Evolutionary conservation across 2,888 invertebrate species (phyloP).

Genomic region (Xanthia togata): DNA sequence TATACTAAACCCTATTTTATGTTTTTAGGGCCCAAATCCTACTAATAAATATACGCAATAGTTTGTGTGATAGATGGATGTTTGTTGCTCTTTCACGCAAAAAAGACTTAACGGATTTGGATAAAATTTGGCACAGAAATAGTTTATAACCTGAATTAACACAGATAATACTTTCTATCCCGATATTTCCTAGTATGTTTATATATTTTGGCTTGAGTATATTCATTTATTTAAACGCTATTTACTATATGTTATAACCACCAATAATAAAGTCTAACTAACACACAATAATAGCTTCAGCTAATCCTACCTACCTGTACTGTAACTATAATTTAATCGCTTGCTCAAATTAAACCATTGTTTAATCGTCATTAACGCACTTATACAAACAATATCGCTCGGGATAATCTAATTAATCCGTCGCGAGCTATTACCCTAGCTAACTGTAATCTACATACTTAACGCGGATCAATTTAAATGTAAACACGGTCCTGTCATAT

Average conservation of each 20-base stretch:
- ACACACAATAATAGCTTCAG: not conserved
- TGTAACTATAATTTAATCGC: conserved; percentile 14
- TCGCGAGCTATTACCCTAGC: conserved; percentile 26
- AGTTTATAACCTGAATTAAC: too few species aligned
- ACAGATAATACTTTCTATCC: too few species aligned
- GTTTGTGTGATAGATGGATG: too few species aligned
- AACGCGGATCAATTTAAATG: conserved; percentile 37
- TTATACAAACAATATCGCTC: conserved; percentile 27
- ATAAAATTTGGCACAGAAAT: too few species aligned
- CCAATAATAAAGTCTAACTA: not conserved
- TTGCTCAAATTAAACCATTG: conserved; percentile 35
- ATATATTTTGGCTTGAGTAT: too few species aligned
- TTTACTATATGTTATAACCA: too few species aligned
- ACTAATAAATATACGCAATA: too few species aligned
- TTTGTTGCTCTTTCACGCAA: too few species aligned
- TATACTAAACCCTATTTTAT: not conserved
- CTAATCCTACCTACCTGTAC: not conserved
- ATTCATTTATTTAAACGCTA: too few species aligned
- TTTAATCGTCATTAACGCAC: conserved; percentile 40
- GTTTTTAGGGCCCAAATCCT: not conserved
- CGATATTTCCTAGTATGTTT: too few species aligned
- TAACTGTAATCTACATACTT: conserved; percentile 43
- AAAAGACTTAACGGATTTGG: too few species aligned
- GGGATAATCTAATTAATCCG: conserved; percentile 39
- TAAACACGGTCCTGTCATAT: conserved; percentile 35